Conservation (phyloP, 2,888 invertebrate genomes). For the Griposia aprilina region DNA sequence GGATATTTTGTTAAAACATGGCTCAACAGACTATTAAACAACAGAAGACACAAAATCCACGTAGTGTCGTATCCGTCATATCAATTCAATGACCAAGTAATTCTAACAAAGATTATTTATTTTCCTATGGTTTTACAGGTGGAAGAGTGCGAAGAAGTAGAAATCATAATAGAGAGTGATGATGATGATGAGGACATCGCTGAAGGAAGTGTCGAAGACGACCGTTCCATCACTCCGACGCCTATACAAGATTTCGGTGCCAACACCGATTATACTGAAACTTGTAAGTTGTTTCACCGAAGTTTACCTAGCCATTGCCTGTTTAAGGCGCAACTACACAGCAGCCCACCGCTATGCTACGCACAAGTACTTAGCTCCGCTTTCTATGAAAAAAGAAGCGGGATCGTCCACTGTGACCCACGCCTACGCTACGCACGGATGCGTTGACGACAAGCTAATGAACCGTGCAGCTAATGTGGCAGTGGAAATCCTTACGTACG, state of each 20-base stretch:
- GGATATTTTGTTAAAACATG: not conserved
- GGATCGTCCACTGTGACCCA: not conserved
- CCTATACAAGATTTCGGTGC: slow-evolving; percentile 87
- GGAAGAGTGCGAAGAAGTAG: slow-evolving; percentile 86
- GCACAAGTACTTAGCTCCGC: not conserved
- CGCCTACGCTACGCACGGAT: no score
- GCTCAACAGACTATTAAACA: not conserved
- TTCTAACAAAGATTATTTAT: not conserved
- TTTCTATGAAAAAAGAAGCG: not conserved
- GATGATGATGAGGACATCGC: slow-evolving; percentile 79
- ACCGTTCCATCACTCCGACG: slow-evolving; percentile 84
- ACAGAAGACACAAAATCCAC: not conserved
- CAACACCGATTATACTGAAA: slow-evolving; percentile 84
- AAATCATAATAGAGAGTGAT: slow-evolving; percentile 81
- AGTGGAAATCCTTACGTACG: not conserved
- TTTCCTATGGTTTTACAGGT: slow-evolving; percentile 72
- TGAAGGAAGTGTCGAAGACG: slow-evolving; percentile 70
- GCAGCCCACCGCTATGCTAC: not conserved
- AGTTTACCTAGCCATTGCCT: not conserved
- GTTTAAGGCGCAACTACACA: no score
- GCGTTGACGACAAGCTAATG: no score
- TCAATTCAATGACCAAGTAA: not conserved
- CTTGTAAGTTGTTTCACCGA: slow-evolving; percentile 66
- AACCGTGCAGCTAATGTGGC: no score
- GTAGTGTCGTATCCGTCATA: no score